A percentile compares a stretch with the other conserved stretches of the same genome.
phyloP scores from a whole-genome alignment of 2,888 invertebrate species.

The Gari tellinella region DNA sequence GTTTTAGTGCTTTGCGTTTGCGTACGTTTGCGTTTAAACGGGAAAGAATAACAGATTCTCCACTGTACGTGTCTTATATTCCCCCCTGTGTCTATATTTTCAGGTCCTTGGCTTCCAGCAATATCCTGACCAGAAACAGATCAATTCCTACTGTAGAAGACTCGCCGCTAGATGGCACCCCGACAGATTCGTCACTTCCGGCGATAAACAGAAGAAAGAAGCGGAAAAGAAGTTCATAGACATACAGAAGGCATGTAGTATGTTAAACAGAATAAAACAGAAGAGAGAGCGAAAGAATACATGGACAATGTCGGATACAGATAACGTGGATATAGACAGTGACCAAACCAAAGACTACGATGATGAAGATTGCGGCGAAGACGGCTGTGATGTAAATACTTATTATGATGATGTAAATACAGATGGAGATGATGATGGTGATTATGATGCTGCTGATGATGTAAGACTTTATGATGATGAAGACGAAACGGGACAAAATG shows the following conservation, averaged over 20 bases:
- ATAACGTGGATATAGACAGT: slow-evolving; percentile 1
- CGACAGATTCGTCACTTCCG: slow-evolving; percentile 32
- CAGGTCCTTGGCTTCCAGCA: slow-evolving; percentile 51
- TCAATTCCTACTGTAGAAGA: slow-evolving; percentile 44
- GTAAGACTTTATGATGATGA: background rate
- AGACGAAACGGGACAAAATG: too few species aligned
- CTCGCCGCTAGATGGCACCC: slow-evolving; percentile 47
- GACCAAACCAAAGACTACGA: slow-evolving; percentile 7
- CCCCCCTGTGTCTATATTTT: too few species aligned
- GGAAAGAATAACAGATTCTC: too few species aligned
- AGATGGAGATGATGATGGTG: background rate
- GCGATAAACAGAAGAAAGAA: slow-evolving; percentile 17
- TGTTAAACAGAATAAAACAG: slow-evolving; percentile 37
- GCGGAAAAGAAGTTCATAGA: slow-evolving; percentile 46
- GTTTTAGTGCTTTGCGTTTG: too few species aligned
- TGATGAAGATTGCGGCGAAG: slow-evolving; percentile 2
- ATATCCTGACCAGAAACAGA: slow-evolving; percentile 36
- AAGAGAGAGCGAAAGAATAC: slow-evolving; percentile 43
- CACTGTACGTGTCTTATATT: too few species aligned
- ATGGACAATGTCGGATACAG: slow-evolving; percentile 28
- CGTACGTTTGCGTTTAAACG: too few species aligned
- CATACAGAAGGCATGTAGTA: slow-evolving; percentile 49
- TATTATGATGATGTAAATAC: too few species aligned
- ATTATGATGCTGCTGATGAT: background rate
- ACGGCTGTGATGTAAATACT: slow-evolving; percentile 2